Evolutionary conservation across 1,140 invertebrate genomes (phyloP).

Genomic region (Idris sp.): DNA sequence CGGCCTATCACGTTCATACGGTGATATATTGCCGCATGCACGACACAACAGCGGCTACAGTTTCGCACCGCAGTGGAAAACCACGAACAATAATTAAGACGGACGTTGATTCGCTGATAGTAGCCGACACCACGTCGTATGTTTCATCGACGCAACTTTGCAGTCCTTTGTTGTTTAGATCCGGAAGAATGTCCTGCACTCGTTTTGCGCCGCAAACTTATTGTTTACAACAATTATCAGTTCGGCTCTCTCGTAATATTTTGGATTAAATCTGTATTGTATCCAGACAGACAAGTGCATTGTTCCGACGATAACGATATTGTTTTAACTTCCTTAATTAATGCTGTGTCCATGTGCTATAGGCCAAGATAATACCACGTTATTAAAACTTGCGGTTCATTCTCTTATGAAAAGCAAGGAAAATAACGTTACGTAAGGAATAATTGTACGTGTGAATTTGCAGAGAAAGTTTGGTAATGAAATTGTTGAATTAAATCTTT

Average conservation of each 20-base stretch:
- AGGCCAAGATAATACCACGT: conserved; percentile 25
- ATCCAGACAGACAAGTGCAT: conserved; percentile 34
- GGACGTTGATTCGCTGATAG: conserved; percentile 74
- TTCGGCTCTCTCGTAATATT: conserved; percentile 46
- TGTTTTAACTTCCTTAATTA: conserved; percentile 53
- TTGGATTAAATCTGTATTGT: conserved; percentile 57
- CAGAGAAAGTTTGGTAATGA: conserved; percentile 39
- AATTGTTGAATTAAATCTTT: conserved; percentile 28
- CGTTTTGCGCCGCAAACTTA: conserved; percentile 34
- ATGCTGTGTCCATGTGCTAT: conserved; percentile 17
- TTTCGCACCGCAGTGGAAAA: conserved; percentile 55
- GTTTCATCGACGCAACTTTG: conserved; percentile 55
- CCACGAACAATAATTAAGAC: conserved; percentile 74
- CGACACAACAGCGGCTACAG: conserved; percentile 40
- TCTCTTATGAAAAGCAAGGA: conserved; percentile 32
- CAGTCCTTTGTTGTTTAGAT: conserved; percentile 46
- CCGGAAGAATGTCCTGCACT: conserved; percentile 49
- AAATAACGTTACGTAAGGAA: conserved; percentile 40
- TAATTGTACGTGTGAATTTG: conserved; percentile 27
- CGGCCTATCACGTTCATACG: conserved; percentile 61
- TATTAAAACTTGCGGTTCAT: conserved; percentile 43
- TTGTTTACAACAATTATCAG: conserved; percentile 60
- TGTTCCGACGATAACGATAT: conserved; percentile 48
- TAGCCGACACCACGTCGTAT: conserved; percentile 64
- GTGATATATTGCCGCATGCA: conserved; percentile 59